Evolutionary conservation across 2,888 invertebrate genomes (phyloP).

Genomic region (Protonemura montana): DNA sequence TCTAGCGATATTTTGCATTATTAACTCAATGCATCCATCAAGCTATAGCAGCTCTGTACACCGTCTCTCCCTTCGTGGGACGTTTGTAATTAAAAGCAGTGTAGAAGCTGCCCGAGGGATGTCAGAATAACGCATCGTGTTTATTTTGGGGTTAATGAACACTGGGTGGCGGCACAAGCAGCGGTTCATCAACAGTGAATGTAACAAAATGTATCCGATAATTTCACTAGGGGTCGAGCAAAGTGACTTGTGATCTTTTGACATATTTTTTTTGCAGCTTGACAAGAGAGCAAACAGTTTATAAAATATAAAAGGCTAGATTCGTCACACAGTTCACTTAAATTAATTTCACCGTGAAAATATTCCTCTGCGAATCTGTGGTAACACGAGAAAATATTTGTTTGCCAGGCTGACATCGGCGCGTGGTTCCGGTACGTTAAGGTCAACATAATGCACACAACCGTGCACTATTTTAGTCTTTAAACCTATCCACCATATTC

Average conservation of each 20-base stretch:
- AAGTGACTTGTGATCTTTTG: conserved; percentile 12
- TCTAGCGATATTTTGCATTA: conserved; percentile 41
- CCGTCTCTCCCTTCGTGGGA: not conserved
- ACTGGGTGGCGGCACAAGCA: not conserved
- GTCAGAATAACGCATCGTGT: conserved; percentile 31
- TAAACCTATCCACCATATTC: not conserved
- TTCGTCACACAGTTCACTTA: not conserved
- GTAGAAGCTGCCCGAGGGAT: conserved; percentile 16
- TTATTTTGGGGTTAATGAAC: conserved; percentile 28
- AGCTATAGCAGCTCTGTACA: not conserved
- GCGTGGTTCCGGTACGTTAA: not conserved
- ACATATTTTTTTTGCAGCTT: not conserved
- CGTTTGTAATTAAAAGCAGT: conserved; percentile 35
- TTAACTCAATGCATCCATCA: conserved; percentile 38
- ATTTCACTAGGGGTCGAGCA: not conserved
- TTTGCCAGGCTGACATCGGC: not conserved
- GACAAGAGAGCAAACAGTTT: not conserved
- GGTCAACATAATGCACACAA: not conserved
- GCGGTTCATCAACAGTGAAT: not conserved
- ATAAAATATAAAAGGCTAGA: not conserved
- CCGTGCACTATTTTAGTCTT: not conserved
- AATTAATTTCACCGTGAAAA: not conserved
- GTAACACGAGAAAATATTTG: not conserved
- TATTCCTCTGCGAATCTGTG: not conserved
- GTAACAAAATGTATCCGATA: not conserved